phyloP scores from a whole-genome alignment of 1,140 invertebrate species.

The Drosophila ambigua region DNA sequence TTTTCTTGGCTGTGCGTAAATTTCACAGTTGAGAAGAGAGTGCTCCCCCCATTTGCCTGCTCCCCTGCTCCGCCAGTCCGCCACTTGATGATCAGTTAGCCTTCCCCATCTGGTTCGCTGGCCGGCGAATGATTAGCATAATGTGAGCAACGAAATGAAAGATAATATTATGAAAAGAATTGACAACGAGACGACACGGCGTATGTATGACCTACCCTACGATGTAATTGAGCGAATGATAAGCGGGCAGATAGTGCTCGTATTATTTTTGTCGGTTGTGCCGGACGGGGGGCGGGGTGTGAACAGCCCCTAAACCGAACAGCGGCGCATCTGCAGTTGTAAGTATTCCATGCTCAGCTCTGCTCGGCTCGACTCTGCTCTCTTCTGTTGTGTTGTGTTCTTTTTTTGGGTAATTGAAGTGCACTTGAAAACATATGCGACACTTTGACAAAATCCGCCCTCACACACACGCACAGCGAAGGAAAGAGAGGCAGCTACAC shows the following conservation, averaged over 20 bases:
- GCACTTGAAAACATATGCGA: constrained; percentile 80
- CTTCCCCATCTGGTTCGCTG: constrained; percentile 3
- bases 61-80: too few relatives aligned
- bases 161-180: constrained; percentile 49
- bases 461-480: constrained; percentile 5
- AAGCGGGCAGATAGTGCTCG: neutral
- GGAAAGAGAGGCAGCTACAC: neutral
- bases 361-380: neutral
- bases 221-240: constrained; percentile 52
- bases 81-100: constrained; percentile 35
- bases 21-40: constrained; percentile 40
- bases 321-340: constrained; percentile 42
- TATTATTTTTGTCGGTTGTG: neutral
- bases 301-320: constrained; percentile 27
- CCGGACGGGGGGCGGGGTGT: neutral
- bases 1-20: neutral
- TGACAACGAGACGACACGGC: neutral
- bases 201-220: constrained; percentile 37
- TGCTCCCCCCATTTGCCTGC: too few relatives aligned
- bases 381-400: neutral
- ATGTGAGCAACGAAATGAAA: constrained; percentile 42
- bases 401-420: constrained; percentile 66
- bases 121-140: constrained; percentile 41
- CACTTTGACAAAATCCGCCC: constrained; percentile 66
- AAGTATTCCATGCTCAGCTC: constrained; percentile 7